A percentile compares a stretch with the other conserved stretches of the same genome.
phyloP scores from a whole-genome alignment of 2,888 invertebrate genomes.

The Chrysina gloriosa region DNA sequence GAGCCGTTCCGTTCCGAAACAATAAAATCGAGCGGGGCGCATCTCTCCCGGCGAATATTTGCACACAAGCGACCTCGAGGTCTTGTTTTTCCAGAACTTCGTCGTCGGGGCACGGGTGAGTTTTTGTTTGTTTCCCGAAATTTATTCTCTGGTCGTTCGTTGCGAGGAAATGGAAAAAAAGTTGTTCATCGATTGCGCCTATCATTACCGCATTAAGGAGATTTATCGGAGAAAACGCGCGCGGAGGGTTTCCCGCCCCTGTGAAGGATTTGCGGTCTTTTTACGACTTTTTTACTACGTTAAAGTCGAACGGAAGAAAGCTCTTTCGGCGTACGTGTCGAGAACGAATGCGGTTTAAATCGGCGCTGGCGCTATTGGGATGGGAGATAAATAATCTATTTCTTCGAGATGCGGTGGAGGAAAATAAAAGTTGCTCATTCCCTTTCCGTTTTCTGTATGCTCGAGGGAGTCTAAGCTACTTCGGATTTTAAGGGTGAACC shows the following conservation, averaged over 20 bases:
- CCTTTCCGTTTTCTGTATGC: too few species aligned
- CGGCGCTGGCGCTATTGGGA: too few species aligned
- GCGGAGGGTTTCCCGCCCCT: slow-evolving; percentile 6
- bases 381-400: too few species aligned
- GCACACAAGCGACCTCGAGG: neutral
- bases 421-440: too few species aligned
- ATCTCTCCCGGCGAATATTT: slow-evolving; percentile 1
- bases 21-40: slow-evolving; percentile 15
- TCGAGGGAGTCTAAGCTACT: too few species aligned
- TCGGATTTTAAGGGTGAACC: too few species aligned
- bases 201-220: slow-evolving; percentile 35
- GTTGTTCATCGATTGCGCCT: slow-evolving; percentile 26
- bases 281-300: slow-evolving; percentile 16
- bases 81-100: neutral
- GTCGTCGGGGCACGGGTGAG: neutral
- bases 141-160: neutral
- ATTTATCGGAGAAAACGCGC: slow-evolving; percentile 11
- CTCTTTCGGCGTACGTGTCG: too few species aligned
- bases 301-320: too few species aligned
- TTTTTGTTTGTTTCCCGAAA: neutral
- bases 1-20: neutral
- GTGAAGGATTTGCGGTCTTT: slow-evolving; percentile 12
- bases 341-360: too few species aligned
- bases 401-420: too few species aligned
- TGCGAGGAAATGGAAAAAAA: slow-evolving; percentile 1